Conservation (phyloP, 2,888 invertebrate species). For the Campoletis raptor region DNA sequence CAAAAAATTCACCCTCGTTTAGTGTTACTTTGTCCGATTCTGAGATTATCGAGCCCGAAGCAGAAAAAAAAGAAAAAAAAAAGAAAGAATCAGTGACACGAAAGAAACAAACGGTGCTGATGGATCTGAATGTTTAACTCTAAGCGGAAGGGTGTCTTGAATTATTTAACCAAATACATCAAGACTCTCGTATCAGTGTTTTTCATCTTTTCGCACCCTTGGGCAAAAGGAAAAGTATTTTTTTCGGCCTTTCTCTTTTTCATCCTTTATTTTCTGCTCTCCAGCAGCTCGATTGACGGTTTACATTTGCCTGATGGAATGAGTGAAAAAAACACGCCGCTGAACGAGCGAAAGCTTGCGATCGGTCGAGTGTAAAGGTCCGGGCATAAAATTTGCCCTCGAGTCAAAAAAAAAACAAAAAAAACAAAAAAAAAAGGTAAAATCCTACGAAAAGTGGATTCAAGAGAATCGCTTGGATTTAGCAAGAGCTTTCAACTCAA, state of each 20-base stretch:
- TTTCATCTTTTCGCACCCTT: neutral
- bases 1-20: neutral
- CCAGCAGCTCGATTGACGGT: neutral
- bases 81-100: neutral
- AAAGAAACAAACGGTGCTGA: neutral
- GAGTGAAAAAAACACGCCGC: neutral
- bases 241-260: neutral
- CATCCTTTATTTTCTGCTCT: neutral
- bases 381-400: slow-evolving; percentile 11
- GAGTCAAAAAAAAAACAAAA: neutral
- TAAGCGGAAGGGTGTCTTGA: neutral
- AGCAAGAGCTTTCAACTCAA: neutral
- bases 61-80: neutral
- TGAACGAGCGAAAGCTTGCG: neutral
- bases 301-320: neutral
- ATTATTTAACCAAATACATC: slow-evolving; percentile 4
- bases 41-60: neutral
- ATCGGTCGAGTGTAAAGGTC: slow-evolving; percentile 11
- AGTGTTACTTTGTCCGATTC: neutral
- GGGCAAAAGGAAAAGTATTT: neutral
- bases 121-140: neutral
- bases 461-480: neutral
- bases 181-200: neutral
- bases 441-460: neutral
- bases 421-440: neutral